Base-by-base conservation (phyloP, 2,888 invertebrate genomes). In the Tyria jacobaeae region DNA sequence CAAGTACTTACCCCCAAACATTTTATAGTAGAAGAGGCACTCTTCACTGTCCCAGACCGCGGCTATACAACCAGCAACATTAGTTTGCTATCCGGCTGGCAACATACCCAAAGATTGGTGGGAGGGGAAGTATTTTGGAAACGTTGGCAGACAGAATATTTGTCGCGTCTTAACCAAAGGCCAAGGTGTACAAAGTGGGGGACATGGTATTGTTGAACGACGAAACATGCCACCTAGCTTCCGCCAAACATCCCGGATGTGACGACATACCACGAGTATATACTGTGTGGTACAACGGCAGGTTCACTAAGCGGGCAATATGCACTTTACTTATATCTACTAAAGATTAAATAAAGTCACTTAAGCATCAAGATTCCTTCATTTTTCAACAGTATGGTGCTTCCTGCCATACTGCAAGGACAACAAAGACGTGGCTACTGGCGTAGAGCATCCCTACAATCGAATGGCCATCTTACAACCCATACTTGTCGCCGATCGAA, bases 111-210 rank as follows among this genome's bases (percentile, higher is more conserved):
- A n/a, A n/a, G n/a, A n/a, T n/a, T n/a, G n/a, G n/a, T n/a, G n/a
- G n/a, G n/a, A n/a, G n/a, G n/a, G n/a, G n/a, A n/a, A n/a, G n/a
- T n/a, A 17, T 77, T 74, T 17, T 76, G 76, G 76, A 57, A 57
- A 10, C 58, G 64, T 15, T 75, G 77, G 75, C 70, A 70, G 55
- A 34, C 52, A 9, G 74, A 76, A 64, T 77, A 78, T 31, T 44
- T 78, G 9, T 59, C 66, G 12, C 44, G 65, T 21, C 62, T 72
- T 1, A 70, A 76, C 50, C 63, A 70, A 48, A 48, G 71, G 31
- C 57, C 63, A 5, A 76, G 62, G 50, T 76, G 41, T 57, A 62
- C 9, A 53, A 63, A 15, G 39, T 62, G 15, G 72, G 73, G n/a
- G 65, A 74, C 21, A 58, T 76, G 15, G 71, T 76, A 1, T 34